Evolutionary conservation across 1,140 invertebrate genomes (phyloP).

Genomic region (Hesperophylax magnus): DNA sequence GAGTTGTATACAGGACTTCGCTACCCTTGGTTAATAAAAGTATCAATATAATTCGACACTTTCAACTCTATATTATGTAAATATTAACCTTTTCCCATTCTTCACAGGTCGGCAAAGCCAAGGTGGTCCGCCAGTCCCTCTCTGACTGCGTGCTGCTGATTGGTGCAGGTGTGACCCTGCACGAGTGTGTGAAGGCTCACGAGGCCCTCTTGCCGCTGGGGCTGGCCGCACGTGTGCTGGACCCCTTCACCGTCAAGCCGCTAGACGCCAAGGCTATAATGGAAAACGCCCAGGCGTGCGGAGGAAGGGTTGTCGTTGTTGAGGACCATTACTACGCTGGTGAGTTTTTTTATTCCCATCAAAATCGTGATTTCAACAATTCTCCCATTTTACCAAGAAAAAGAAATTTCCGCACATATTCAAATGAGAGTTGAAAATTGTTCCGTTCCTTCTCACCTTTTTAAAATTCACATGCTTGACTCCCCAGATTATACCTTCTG

Average conservation of each 20-base stretch:
- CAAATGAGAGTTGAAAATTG: too few relatives aligned
- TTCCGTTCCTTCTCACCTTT: too few relatives aligned
- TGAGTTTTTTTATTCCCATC: slow-evolving; percentile 61
- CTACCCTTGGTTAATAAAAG: too few relatives aligned
- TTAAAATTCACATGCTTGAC: too few relatives aligned
- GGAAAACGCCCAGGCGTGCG: slow-evolving; percentile 83
- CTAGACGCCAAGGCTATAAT: slow-evolving; percentile 87
- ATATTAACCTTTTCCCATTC: too few relatives aligned
- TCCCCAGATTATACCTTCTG: too few relatives aligned
- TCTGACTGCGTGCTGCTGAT: slow-evolving; percentile 90
- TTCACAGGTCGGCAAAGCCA: slow-evolving; percentile 79
- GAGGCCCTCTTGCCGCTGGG: slow-evolving; percentile 78
- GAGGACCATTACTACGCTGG: slow-evolving; percentile 98
- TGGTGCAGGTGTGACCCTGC: slow-evolving; percentile 93
- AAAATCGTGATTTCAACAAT: too few relatives aligned
- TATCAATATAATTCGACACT: too few relatives aligned
- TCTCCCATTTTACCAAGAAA: too few relatives aligned
- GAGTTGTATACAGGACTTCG: too few relatives aligned
- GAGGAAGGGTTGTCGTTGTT: slow-evolving; percentile 90
- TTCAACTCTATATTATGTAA: too few relatives aligned
- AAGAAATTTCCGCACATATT: too few relatives aligned
- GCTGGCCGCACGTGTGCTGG: slow-evolving; percentile 85
- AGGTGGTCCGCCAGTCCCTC: slow-evolving; percentile 81
- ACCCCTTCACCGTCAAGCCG: slow-evolving; percentile 97
- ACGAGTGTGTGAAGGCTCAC: slow-evolving; percentile 91